phyloP scores from a whole-genome alignment of 2,797 vertebrate species.

The Amphiprion clarkii region DNA sequence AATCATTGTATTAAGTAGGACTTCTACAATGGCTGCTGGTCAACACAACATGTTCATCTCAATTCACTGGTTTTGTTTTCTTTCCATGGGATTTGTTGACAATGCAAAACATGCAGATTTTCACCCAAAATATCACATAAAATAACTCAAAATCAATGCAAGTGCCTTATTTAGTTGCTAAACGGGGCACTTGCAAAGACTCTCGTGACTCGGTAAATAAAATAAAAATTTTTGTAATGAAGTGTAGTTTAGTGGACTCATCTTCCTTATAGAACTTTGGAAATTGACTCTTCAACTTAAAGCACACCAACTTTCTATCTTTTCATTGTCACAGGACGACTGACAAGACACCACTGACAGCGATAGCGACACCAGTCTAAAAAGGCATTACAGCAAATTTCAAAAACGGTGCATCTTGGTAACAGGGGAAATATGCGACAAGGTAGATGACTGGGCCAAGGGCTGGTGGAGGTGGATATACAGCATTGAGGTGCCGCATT shows the following conservation, averaged over 20 bases:
- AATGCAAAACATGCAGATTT: not conserved
- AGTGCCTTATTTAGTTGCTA: not conserved
- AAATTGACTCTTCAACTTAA: not conserved
- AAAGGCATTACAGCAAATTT: not conserved
- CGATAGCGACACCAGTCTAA: not conserved
- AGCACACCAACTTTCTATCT: not conserved
- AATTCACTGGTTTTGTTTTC: not conserved
- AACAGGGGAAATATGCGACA: not conserved
- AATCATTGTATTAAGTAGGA: not conserved
- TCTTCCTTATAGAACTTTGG: too few species aligned
- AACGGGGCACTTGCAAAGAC: too few species aligned
- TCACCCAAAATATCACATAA: not conserved
- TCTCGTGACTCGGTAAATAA: too few species aligned
- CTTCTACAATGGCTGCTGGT: slow-evolving; percentile 1
- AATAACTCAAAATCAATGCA: not conserved
- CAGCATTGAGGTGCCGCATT: not conserved
- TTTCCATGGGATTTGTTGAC: not conserved
- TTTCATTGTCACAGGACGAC: slow-evolving; percentile 2
- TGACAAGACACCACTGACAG: slow-evolving; percentile 1
- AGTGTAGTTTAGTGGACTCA: too few species aligned
- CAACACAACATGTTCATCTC: not conserved
- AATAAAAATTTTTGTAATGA: too few species aligned
- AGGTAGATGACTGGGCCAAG: too few species aligned
- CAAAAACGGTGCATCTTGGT: not conserved
- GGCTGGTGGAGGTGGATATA: not conserved